A percentile compares a stretch with the other conserved stretches of the same genome.
Evolutionary conservation across 2,113 vertebrate species (phyloP).

Genomic region (Lamprologus sp.): DNA sequence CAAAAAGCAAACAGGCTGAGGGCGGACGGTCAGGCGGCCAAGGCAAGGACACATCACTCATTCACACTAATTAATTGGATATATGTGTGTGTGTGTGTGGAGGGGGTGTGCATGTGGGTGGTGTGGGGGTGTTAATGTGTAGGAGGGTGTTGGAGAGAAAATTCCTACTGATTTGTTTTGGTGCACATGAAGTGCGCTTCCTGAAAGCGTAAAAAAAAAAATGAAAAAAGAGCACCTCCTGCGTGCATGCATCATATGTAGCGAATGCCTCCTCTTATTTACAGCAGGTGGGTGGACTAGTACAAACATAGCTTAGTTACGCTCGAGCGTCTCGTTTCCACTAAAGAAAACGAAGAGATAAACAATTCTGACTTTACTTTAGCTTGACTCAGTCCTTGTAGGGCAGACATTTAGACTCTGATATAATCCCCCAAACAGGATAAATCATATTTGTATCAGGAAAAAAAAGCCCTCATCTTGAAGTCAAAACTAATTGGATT

Average conservation of each 20-base stretch:
- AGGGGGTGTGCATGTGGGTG: not conserved
- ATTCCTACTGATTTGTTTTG: not conserved
- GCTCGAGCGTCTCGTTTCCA: constrained; percentile 18
- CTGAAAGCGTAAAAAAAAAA: not conserved
- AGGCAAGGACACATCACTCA: constrained; percentile 38
- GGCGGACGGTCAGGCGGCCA: not conserved
- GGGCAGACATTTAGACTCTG: constrained; percentile 4
- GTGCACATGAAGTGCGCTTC: not conserved
- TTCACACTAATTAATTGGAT: constrained; percentile 24
- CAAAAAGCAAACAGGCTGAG: constrained; percentile 12
- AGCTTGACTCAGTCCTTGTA: not conserved
- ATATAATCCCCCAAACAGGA: constrained; percentile 44
- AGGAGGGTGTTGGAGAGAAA: not conserved
- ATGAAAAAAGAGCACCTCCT: not conserved
- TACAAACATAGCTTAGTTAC: constrained; percentile 18
- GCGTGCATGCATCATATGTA: not conserved
- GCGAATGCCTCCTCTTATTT: not conserved
- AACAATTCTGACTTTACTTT: constrained; percentile 1
- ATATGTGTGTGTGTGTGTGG: not conserved
- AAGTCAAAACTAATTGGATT: constrained; percentile 58
- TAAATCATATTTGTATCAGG: constrained; percentile 37
- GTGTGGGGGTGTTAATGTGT: not conserved
- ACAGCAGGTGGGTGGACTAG: not conserved
- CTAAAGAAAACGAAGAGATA: not conserved
- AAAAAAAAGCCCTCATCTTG: constrained; percentile 18